Evolutionary conservation across 2,113 vertebrate species (phyloP), one percentile per base, ranked within the genome.

Genomic region (Phycodurus eques): DNA sequence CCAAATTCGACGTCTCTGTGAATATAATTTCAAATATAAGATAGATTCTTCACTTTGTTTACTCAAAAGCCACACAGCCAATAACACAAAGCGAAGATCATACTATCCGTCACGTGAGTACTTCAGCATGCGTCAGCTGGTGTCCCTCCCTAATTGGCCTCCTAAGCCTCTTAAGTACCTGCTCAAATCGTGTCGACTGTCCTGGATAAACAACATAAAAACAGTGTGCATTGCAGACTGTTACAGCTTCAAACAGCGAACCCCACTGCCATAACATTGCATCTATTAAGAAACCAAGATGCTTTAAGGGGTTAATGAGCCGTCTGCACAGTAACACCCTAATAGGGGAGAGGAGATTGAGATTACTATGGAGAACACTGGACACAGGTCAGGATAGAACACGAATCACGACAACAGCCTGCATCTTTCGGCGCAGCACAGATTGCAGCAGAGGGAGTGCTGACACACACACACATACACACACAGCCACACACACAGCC

Each of bases 161-260:
- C 77, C 86, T 90, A 90, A 91, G 88, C 88, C 83, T 90, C 88
- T 91, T 90, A 90, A 87, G 90, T 86, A 83, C 81, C 80, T 70
- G 67, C 69, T 87, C 73, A 77, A 85, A 75, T 75, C 79, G 75
- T 67, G 84, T 53, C 57, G 78, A 74, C 71, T 75, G 75, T 75
- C 82, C 85, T 81, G 78, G 83, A 83, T 89, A 88, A 88, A 89
- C 85, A 87, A 82, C 79, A 79, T 73, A 27, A 79, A 85, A 74
- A 80, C 73, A 80, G 54, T 39, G 75, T 81, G 72, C 72, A 73
- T 72, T 44, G 73, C 44, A 11, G 13, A 68, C 60, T n/a, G 53
- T 44, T 73, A 64, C 51, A 67, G 72, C 69, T 67, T 67, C 57
- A 57, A 57, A 68, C 8, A 2, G 61, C 27, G 70, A 27, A 67